A percentile compares a stretch with the other conserved stretches of the same genome.
Conservation (phyloP, 1,140 invertebrate genomes). For the Panonychus citri region DNA sequence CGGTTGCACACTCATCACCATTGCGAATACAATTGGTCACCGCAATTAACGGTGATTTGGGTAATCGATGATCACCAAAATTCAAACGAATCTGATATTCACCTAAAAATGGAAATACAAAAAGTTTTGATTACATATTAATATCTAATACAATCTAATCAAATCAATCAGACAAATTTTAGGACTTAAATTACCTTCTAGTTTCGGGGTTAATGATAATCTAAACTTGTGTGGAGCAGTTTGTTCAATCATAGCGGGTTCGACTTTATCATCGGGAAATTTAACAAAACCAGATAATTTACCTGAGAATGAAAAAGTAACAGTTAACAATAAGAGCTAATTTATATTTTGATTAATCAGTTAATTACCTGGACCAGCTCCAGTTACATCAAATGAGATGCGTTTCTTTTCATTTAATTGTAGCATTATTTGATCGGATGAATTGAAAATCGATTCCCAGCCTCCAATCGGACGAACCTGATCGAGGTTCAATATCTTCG, state of each 20-base stretch:
- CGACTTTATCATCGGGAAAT: slow-evolving; percentile 34
- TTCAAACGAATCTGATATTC: slow-evolving; percentile 29
- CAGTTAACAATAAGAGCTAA: background rate
- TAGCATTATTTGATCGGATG: slow-evolving; percentile 43
- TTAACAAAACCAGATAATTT: slow-evolving; percentile 39
- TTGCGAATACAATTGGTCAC: slow-evolving; percentile 12
- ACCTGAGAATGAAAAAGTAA: background rate
- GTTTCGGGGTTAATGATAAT: slow-evolving; percentile 25
- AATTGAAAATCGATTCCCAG: slow-evolving; percentile 51
- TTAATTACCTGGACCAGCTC: slow-evolving; percentile 35
- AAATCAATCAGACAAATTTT: slow-evolving; percentile 29
- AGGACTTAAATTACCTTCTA: slow-evolving; percentile 38
- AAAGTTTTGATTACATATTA: slow-evolving; percentile 8
- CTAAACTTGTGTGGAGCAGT: slow-evolving; percentile 21
- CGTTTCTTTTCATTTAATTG: slow-evolving; percentile 29
- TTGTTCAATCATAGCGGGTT: slow-evolving; percentile 16
- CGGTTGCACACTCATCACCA: slow-evolving; percentile 24
- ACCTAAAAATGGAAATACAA: slow-evolving; percentile 16
- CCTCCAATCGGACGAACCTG: slow-evolving; percentile 47
- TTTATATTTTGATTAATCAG: slow-evolving; percentile 29
- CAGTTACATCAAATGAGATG: slow-evolving; percentile 34
- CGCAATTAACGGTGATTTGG: slow-evolving; percentile 26
- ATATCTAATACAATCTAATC: slow-evolving; percentile 18
- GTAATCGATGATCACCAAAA: slow-evolving; percentile 31
- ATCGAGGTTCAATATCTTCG: slow-evolving; percentile 38